Base-by-base conservation (phyloP, 1,140 invertebrate species). In the Carcinoscorpius rotundicauda region DNA sequence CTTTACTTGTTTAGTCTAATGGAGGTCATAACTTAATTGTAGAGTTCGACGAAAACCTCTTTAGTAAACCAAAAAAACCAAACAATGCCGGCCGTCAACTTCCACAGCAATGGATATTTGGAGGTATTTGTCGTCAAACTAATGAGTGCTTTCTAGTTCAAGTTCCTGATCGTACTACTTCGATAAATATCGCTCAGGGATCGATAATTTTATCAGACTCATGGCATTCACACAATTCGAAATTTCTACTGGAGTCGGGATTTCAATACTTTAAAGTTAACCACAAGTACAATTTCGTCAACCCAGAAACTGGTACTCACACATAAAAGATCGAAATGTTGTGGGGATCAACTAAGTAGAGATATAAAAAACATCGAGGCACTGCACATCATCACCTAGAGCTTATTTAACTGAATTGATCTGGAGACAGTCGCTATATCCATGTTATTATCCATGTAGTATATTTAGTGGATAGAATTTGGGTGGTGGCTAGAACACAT, bases 241-340 rank as follows among this genome's bases (percentile, higher is more conserved):
- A 5, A n/a, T 51, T 50, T 8, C n/a, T 62, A 6, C 52, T 51
- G 52, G 51, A 66, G 9, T 56, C 52, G 29, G 53, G 62, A 60
- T 62, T 51, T 8, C 6, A 60, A 10, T 64, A 66, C 58, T 61
- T 60, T 49, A 68, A 55, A 58, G 64, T 66, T 4, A 66, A 66
- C 49, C 67, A 66, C 50, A 66, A 51, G 9, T 51, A 61, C n/a
- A 68, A 61, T 48, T 63, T 68, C 51, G 55, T 66, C 48, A 53
- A 68, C 58, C 62, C 58, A 4, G 68, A 64, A 51, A 69, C 68
- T 61, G 65, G 51, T 51, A 49, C 55, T 4, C 51, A 66, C 58
- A 64, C 48, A 4, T 52, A 67, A 56, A 64, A 61, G 53, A 62
- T 63, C 8, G 64, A 65, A 49, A 60, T 6, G 50, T 52, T 61